Evolutionary conservation across 1,140 invertebrate genomes (phyloP), one percentile per base, ranked within the genome.

Genomic region (Choristoneura fumiferana): DNA sequence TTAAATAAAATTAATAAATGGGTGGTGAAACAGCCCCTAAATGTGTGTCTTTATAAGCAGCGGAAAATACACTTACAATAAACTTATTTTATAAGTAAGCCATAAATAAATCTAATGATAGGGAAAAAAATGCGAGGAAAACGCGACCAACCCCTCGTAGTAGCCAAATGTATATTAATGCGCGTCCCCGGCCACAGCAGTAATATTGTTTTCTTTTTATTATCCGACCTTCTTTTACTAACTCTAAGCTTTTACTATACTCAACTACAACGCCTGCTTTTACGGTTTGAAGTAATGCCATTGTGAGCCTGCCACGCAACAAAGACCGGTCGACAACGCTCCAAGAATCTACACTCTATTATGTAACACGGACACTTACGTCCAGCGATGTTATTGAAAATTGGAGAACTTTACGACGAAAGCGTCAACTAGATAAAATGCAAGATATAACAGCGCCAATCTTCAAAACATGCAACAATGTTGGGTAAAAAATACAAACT

Each of bases 201-300:
- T 83, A 81, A 83, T 85, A 81, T 84, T 84, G 78, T 85, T 85
- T 84, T 77, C 76, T 83, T 85, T 87, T 85, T 84, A 82, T 76
- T 71, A 60, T 67, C 59, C 58, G 73, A 76, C 76, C 73, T 77
- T 73, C 22, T 29, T 29, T 29, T 29, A 29, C 22, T 29, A 29
- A 29, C 22, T 29, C 59, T 76, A 81, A 76, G 80, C 81, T 80
- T 84, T 81, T 77, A 81, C 75, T 80, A 66, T 69, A 78, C 74
- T 81, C 80, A 84, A 83, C 79, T 81, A 76, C 76, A 78, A 78
- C 78, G 63, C 56, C 40, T 68, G 67, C 54, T 76, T 81, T 83
- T 83, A 84, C 69, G 72, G 63, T 73, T 73, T 73, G 35, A 69
- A 76, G 72, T 81, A 79, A 84, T 79, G 65, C 69, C 59, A 70